Percentiles rank a stretch among this genome's conserved stretches.
Evolutionary conservation across 2,888 invertebrate species (phyloP).

Genomic region (Ophioninae sp.): DNA sequence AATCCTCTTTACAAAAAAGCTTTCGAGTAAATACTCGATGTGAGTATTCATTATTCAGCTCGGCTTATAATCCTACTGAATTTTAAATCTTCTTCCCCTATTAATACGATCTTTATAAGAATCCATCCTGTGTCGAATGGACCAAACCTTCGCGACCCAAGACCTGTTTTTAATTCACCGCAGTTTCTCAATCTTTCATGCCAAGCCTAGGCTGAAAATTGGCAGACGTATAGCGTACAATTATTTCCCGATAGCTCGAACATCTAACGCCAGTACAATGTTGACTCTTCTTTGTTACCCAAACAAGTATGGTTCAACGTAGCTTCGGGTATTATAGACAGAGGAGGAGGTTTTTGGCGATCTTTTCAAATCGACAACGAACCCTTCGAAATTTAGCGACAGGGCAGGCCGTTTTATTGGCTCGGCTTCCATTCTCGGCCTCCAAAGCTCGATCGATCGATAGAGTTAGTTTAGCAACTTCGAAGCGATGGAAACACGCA

Average conservation of each 20-base stretch:
- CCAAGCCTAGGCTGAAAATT: background rate
- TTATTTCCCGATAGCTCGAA: background rate
- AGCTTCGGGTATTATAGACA: slow-evolving; percentile 27
- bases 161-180: background rate
- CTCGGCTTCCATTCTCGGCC: slow-evolving; percentile 19
- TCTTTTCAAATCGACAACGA: slow-evolving; percentile 68
- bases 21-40: background rate
- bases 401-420: slow-evolving; percentile 6
- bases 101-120: background rate
- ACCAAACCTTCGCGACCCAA: background rate
- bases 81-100: background rate
- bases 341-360: slow-evolving; percentile 61
- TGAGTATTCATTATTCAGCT: background rate
- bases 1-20: background rate
- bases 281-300: slow-evolving; percentile 6
- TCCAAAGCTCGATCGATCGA: slow-evolving; percentile 29
- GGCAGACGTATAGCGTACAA: background rate
- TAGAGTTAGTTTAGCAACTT: slow-evolving; percentile 25
- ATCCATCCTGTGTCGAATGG: background rate
- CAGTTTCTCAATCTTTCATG: background rate
- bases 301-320: slow-evolving; percentile 19
- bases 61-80: background rate
- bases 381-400: slow-evolving; percentile 30
- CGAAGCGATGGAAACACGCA: slow-evolving; percentile 20
- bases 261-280: background rate